These are phyloP conservation scores for Drosophila mojavensis DNA, from an alignment of 1,140 invertebrate genomes.

Conservation along the genomic window DNA sequence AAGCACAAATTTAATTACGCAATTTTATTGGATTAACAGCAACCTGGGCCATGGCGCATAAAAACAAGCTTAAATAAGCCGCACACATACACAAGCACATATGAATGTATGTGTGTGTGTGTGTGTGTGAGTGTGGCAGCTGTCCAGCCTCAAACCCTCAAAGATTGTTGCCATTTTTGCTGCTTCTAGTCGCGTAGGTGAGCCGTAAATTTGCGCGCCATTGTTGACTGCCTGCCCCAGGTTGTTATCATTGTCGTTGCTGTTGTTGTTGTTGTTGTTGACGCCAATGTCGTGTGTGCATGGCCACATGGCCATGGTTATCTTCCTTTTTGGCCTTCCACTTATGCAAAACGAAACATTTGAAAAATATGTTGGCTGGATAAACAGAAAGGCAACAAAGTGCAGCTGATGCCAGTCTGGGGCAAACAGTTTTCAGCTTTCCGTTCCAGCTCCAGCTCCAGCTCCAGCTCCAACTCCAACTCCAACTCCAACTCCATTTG, in stretches of 20 bases:
- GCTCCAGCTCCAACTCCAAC: conserved; percentile 42
- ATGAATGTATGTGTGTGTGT: conserved; percentile 2
- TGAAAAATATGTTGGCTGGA: conserved; percentile 80
- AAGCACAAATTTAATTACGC: conserved; percentile 82
- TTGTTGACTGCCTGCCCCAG: conserved; percentile 49
- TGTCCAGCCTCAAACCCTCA: conserved; percentile 7
- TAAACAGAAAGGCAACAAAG: conserved; percentile 75
- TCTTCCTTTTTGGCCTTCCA: conserved; percentile 81
- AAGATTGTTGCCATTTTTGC: conserved; percentile 39
- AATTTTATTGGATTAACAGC: conserved; percentile 80
- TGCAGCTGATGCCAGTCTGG: conserved; percentile 73
- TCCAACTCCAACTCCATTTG: conserved; percentile 51
- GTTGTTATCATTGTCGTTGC: conserved; percentile 11
- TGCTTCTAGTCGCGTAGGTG: conserved; percentile 76
- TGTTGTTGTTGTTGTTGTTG: conserved; percentile 54
- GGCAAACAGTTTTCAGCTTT: conserved; percentile 4
- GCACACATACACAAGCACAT: conserved; percentile 21
- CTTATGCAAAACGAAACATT: conserved; percentile 78
- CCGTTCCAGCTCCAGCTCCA: not conserved
- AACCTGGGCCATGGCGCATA: conserved; percentile 52
- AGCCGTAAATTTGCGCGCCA: conserved; percentile 78
- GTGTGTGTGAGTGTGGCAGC: conserved; percentile 8
- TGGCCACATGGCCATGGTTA: conserved; percentile 46
- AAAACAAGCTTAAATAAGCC: conserved; percentile 79
- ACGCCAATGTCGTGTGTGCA: conserved; percentile 64